Evolutionary conservation across 2,888 invertebrate species (phyloP), one percentile per base, ranked within the genome.

Genomic region (Drosophila kuntzei): DNA sequence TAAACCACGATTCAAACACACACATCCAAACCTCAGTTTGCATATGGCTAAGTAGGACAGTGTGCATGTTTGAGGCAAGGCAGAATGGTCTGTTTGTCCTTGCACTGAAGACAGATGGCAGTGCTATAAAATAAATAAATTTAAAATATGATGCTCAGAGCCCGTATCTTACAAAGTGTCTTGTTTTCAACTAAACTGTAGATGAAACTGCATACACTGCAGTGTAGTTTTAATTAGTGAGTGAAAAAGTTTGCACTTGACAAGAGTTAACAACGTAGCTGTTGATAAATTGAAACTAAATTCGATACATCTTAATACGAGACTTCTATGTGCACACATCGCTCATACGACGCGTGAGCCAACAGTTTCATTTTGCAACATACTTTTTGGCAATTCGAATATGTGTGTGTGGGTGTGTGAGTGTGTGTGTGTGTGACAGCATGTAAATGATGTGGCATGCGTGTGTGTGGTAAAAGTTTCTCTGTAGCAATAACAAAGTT

Each of bases 391-490:
- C 12, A 41, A 41, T n/a, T 37, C 25, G 16, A 55, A 37, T 55
- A 41, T 29, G 39, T 16, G 37, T 27, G n/a, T 50, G 9, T n/a
- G n/a, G n/a, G n/a, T n/a, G n/a, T 49, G 20, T 50, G 16, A 18
- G 39, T 8, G 36, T 14, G 11, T 14, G 44, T 44, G 14, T 29
- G 32, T 47, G 50, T 50, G 49, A 61, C 46, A 57, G 18, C 36
- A 50, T 70, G 76, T 63, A 67, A 76, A 79, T 68, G 43, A 79
- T 71, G 64, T 55, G 43, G 54, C 57, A 46, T 41, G 27, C 22
- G 32, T 41, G 59, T 59, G 41, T 14, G 47, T 16, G 62, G 25
- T 29, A 46, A 64, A 62, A 67, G 51, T 71, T 67, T 44, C 25
- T 22, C 43, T 67, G 60, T 58, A 55, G 44, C 41, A 46, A 60